phyloP scores from a whole-genome alignment of 2,888 invertebrate species.

The Venusia cambrica region DNA sequence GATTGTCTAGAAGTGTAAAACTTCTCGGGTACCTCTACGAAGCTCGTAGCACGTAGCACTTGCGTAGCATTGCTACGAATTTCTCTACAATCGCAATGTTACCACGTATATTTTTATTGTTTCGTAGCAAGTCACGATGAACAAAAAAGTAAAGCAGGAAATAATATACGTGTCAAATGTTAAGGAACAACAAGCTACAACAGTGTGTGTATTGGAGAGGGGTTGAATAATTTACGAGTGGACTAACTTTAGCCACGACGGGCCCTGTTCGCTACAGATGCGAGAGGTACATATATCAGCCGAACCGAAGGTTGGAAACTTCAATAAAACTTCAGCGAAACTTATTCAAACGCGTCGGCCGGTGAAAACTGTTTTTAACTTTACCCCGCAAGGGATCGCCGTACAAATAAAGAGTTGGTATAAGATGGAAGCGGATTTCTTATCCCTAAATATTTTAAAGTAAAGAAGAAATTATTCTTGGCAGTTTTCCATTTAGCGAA shows the following conservation, averaged over 20 bases:
- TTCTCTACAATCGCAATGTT: neutral
- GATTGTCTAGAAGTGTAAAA: constrained; percentile 1
- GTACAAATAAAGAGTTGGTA: constrained; percentile 74
- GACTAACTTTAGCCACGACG: constrained; percentile 64
- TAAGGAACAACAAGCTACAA: constrained; percentile 52
- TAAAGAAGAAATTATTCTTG: constrained; percentile 40
- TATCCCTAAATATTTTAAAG: constrained; percentile 48
- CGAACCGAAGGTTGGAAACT: constrained; percentile 61
- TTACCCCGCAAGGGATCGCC: constrained; percentile 64
- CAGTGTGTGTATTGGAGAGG: constrained; percentile 54
- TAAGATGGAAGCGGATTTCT: constrained; percentile 55
- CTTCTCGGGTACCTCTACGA: constrained; percentile 13
- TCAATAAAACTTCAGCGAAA: constrained; percentile 59
- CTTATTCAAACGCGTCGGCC: constrained; percentile 62
- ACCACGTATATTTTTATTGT: neutral
- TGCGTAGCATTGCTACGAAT: constrained; percentile 15
- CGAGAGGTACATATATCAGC: constrained; percentile 69
- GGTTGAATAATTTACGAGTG: constrained; percentile 77
- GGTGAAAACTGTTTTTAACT: constrained; percentile 75
- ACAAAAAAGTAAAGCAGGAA: constrained; percentile 11
- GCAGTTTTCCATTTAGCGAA: constrained; percentile 43
- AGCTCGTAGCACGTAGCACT: constrained; percentile 11
- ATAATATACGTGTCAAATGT: constrained; percentile 48
- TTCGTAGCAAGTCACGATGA: constrained; percentile 2
- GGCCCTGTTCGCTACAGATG: constrained; percentile 53